Evolutionary conservation across 2,113 vertebrate species (phyloP), one percentile per base, ranked within the genome.

Genomic region (Salvelinus sp.): DNA sequence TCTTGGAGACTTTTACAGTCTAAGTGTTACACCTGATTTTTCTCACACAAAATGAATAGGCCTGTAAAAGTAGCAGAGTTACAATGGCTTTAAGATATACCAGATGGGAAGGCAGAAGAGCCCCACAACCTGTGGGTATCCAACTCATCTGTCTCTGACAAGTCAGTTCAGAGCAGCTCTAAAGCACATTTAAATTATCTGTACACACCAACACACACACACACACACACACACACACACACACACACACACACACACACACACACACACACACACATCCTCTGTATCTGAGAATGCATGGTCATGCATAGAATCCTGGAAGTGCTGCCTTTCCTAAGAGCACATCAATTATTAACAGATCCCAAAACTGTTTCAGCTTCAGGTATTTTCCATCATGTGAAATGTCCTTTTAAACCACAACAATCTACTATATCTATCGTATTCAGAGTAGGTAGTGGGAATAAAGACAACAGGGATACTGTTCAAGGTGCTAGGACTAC

Each of bases 21-120:
- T 27, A 16, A 65, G 25, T 65, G 25, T 30, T 66, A 5, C 25
- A 66, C 64, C 6, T 66, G 58, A 62, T 22, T 62, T 62, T 62
- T 62, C n/a, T n/a, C n/a, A 62, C 58, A n/a, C 58, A 62, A 22
- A 62, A 66, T 77, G 74, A 48, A 77, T 63, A 50, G 58, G 66
- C 75, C 74, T 81, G 58, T 77, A 50, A 77, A 77, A 58, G 60
- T 66, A 77, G 67, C 20, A n/a, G 48, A 71, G 67, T 62, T 74
- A 68, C 67, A 76, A 44, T 50, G 50, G 50, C 57, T 70, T 68
- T 77, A 69, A 66, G 63, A 57, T 16, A 65, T 23, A 58, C 62
- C 69, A 73, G 77, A 73, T 79, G 73, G 71, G 50, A 54, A 54
- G 50, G 3, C 50, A 54, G 50, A 6, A 54, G 16, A 6, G 13